Percentiles rank a stretch among this genome's conserved stretches.
These are phyloP conservation scores for Odontamblyopus rebecca DNA, from an alignment of 2,797 vertebrate species.

Conservation along the genomic window DNA sequence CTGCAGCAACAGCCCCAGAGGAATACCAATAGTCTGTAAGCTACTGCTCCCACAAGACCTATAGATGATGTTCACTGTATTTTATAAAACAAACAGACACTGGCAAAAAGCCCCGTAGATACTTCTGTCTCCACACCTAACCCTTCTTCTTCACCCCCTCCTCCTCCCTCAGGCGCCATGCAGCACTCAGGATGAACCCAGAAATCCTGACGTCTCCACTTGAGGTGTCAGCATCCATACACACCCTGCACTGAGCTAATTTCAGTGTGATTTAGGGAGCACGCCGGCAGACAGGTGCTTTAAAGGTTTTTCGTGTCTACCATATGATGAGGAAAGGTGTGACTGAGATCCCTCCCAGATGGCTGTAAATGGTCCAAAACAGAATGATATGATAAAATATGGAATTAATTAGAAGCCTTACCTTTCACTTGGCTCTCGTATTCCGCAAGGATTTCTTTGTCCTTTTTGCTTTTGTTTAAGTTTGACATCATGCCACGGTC, in stretches of 20 bases:
- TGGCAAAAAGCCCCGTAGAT: conserved; percentile 30
- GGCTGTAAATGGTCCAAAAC: neutral
- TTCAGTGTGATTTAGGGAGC: conserved; percentile 21
- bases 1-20: conserved; percentile 63
- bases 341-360: conserved; percentile 11
- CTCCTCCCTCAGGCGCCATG: conserved; percentile 57
- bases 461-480: conserved; percentile 90
- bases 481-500: conserved; percentile 83
- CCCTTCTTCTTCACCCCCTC: conserved; percentile 18
- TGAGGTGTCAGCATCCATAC: conserved; percentile 56
- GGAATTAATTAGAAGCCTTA: conserved; percentile 52
- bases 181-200: conserved; percentile 77
- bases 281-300: conserved; percentile 36
- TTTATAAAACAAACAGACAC: conserved; percentile 18
- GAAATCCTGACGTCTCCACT: conserved; percentile 64
- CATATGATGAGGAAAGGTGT: conserved; percentile 41
- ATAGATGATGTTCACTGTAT: conserved; percentile 16
- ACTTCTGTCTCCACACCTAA: conserved; percentile 3
- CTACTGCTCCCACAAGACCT: conserved; percentile 32
- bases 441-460: conserved; percentile 95
- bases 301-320: conserved; percentile 16
- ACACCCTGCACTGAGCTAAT: conserved; percentile 32
- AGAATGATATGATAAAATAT: neutral
- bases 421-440: conserved; percentile 97
- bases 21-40: conserved; percentile 58